Base-by-base conservation (phyloP, 2,797 vertebrate genomes). In the Botia kubotai region DNA sequence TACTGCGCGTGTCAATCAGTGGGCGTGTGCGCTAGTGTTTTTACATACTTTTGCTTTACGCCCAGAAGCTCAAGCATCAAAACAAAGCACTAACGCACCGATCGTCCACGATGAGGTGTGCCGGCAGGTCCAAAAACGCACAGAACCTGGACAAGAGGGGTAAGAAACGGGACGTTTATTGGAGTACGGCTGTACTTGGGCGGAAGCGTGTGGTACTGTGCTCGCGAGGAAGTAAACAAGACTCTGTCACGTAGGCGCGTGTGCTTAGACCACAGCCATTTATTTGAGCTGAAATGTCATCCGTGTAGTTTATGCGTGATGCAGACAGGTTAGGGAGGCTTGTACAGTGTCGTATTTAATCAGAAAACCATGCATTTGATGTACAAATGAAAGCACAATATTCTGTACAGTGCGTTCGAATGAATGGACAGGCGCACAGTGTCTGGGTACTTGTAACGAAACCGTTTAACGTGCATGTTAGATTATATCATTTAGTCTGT, bases 31-130 rank as follows among this genome's bases (percentile, higher is more conserved):
- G 77, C 84, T 80, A 21, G 62, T 67, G 58, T 75, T 60, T 72
- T 69, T 50, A 66, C 77, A 75, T 69, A 79, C 76, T 79, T 70
- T 57, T 79, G 55, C 53, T 68, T 46, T 48, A 70, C 50, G 75
- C 60, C 39, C 70, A 70, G 60, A 84, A 82, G 87, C 87, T 4
- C 85, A 87, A 87, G 86, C 89, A 80, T 82, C 86, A 85, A 62
- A 84, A 83, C 67, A 74, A 69, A 29, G 29, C 74, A 70, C 72
- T 60, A 39, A 57, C 73, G 33, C 63, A 33, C 14, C 58, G 67
- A 82, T 52, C 63, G 76, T 89, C 80, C 82, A 92, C 72, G 90
- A 95, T 95, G 94, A 93, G 94, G 89, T 93, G 93, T 87, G 92
- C 91, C 85, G 88, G 88, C 88, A 87, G 88, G 72, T 19, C 89